A percentile compares a stretch with the other conserved stretches of the same genome.
phyloP scores from a whole-genome alignment of 2,113 vertebrate species.

The Loxodonta africana region DNA sequence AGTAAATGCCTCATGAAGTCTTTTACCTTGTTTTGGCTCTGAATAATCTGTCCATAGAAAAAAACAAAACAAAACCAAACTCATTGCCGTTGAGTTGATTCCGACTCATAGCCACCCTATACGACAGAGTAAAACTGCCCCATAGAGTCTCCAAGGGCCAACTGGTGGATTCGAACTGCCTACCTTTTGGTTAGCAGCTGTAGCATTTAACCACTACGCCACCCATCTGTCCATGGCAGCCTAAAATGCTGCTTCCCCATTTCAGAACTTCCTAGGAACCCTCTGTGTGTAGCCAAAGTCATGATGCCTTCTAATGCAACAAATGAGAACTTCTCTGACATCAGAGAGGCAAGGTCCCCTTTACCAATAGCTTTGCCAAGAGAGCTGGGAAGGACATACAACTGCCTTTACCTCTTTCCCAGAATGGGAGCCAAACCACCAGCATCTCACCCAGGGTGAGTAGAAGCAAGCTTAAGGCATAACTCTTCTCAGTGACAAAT shows the following conservation, averaged over 20 bases:
- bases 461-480: background rate
- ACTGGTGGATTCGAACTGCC: too few species aligned
- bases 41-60: background rate
- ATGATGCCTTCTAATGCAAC: background rate
- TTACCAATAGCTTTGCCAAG: background rate
- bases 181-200: too few species aligned
- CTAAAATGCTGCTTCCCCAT: background rate
- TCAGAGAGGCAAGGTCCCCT: background rate
- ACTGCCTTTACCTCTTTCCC: background rate
- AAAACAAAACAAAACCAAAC: too few species aligned
- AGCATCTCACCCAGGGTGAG: background rate
- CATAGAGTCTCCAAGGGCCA: too few species aligned
- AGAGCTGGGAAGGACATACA: accelerated
- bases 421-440: background rate
- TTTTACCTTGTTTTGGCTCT: background rate
- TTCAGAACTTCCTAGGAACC: background rate
- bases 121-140: too few species aligned
- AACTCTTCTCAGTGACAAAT: background rate
- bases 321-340: background rate
- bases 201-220: too few species aligned
- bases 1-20: background rate
- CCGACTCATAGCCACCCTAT: too few species aligned
- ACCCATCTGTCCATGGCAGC: background rate
- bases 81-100: too few species aligned
- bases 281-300: background rate